Conservation (phyloP, 1,140 invertebrate genomes). For the Hesperophylax magnus region DNA sequence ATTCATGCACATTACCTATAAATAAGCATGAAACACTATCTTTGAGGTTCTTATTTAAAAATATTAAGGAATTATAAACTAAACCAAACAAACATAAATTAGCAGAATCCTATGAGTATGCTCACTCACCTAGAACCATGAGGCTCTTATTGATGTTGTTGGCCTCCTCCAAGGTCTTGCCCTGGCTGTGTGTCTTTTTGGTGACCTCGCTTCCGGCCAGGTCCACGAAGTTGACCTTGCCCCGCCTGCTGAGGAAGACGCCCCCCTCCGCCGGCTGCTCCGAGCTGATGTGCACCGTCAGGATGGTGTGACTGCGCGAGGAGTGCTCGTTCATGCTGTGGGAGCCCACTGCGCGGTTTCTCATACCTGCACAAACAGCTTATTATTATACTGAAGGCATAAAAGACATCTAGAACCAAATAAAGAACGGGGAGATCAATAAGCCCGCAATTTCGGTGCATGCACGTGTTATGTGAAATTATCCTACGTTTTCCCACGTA, state of each 20-base stretch:
- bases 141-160: conserved; percentile 97
- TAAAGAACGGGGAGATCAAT: too few relatives aligned
- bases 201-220: conserved; percentile 95
- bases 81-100: too few relatives aligned
- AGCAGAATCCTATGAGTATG: too few relatives aligned
- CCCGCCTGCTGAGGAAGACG: conserved; percentile 88
- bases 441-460: too few relatives aligned
- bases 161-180: conserved; percentile 92
- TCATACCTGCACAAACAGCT: conserved; percentile 75
- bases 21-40: too few relatives aligned
- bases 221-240: conserved; percentile 96
- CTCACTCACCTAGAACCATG: conserved; percentile 90
- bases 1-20: too few relatives aligned
- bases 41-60: too few relatives aligned
- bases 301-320: conserved; percentile 94
- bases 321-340: conserved; percentile 98
- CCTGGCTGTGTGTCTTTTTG: conserved; percentile 92
- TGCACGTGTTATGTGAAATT: too few relatives aligned
- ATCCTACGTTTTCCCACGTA: too few relatives aligned
- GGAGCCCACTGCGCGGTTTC: conserved; percentile 86
- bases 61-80: too few relatives aligned
- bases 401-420: too few relatives aligned
- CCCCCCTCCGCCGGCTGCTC: conserved; percentile 87
- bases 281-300: conserved; percentile 89
- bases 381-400: too few relatives aligned